These are phyloP conservation scores for Hiodon alosoides DNA, from an alignment of 2,113 vertebrate genomes.

Conservation along the genomic window DNA sequence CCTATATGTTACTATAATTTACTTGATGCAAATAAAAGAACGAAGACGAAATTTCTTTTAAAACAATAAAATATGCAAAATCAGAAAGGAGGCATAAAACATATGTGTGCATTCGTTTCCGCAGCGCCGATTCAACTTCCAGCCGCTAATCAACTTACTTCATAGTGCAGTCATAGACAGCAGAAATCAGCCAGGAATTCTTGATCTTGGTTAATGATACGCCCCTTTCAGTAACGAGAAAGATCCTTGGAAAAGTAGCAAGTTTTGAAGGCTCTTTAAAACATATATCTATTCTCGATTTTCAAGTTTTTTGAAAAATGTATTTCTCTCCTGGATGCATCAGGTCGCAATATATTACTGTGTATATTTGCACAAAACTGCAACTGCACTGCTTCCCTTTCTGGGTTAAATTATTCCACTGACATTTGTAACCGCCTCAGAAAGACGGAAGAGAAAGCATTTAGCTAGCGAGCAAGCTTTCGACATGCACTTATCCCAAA, in stretches of 20 bases:
- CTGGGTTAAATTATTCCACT: constrained; percentile 29
- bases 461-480: constrained; percentile 24
- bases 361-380: constrained; percentile 17
- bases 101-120: not conserved
- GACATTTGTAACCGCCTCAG: constrained; percentile 22
- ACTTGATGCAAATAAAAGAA: not conserved
- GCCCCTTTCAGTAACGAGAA: constrained; percentile 27
- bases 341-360: constrained; percentile 1
- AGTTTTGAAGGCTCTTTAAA: constrained; percentile 21
- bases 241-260: constrained; percentile 26
- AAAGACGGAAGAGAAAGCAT: constrained; percentile 45
- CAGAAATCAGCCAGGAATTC: constrained; percentile 23
- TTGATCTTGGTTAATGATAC: constrained; percentile 23
- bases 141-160: constrained; percentile 19
- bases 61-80: constrained; percentile 2
- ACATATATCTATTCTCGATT: constrained; percentile 9
- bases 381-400: constrained; percentile 15
- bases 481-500: constrained; percentile 27
- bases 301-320: constrained; percentile 26
- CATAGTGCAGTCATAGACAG: constrained; percentile 3
- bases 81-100: not conserved
- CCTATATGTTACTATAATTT: not conserved
- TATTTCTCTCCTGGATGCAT: constrained; percentile 1
- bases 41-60: constrained; percentile 1
- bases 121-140: not conserved